These are phyloP conservation scores for Poecile atricapillus DNA, from an alignment of 2,113 vertebrate genomes.

Conservation along the genomic window DNA sequence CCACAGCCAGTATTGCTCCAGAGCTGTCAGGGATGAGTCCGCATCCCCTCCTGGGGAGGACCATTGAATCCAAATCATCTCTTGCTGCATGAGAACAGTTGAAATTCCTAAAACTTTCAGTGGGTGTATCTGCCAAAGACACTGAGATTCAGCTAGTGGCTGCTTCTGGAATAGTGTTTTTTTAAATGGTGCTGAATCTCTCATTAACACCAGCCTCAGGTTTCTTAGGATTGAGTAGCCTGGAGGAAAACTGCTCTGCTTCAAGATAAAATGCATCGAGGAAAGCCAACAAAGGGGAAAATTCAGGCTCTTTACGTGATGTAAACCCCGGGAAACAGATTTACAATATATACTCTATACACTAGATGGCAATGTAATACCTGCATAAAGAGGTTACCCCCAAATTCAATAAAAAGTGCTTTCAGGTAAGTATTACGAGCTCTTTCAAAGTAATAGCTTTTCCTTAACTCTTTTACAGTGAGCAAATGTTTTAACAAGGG, in stretches of 20 bases:
- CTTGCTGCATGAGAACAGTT: not conserved
- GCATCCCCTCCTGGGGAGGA: rapidly evolving
- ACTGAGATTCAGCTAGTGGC: not conserved
- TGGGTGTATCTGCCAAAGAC: not conserved
- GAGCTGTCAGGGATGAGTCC: not conserved
- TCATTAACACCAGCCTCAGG: rapidly evolving
- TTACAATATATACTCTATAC: not conserved
- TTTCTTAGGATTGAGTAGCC: not conserved
- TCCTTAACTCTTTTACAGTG: not conserved
- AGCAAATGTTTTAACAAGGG: not conserved
- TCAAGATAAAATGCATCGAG: not conserved
- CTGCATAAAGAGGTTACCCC: not conserved
- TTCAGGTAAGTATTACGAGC: not conserved
- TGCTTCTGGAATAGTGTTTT: not conserved
- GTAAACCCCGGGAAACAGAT: not conserved
- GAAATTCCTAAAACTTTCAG: not conserved
- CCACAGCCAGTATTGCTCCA: not conserved
- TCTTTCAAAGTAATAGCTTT: not conserved
- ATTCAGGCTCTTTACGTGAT: not conserved
- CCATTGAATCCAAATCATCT: not conserved
- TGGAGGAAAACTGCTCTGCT: not conserved
- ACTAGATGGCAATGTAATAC: conserved; percentile 69
- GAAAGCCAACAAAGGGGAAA: not conserved
- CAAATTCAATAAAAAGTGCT: not conserved
- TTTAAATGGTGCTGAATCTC: not conserved